These are phyloP conservation scores for Phalanger gymnotis DNA, from an alignment of 2,797 vertebrate species.

Conservation along the genomic window DNA sequence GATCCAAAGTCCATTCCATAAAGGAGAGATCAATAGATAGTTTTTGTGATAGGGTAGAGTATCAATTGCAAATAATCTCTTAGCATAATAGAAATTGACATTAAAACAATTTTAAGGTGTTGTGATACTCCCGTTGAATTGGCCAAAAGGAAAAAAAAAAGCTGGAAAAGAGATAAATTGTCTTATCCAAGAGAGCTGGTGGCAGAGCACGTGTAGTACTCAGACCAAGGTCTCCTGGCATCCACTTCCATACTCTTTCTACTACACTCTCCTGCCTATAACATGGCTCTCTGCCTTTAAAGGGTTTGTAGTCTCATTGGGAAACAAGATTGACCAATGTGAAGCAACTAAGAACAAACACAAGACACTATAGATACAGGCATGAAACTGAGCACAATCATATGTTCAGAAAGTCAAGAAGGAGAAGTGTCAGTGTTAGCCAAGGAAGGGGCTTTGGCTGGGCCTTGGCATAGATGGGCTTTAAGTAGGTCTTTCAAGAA, in stretches of 20 bases:
- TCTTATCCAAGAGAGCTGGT: background rate
- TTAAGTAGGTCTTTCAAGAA: background rate
- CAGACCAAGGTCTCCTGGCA: background rate
- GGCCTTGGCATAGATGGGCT: background rate
- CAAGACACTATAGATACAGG: background rate
- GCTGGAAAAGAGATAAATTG: background rate
- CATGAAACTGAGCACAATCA: background rate
- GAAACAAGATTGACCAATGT: background rate
- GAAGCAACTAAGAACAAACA: background rate
- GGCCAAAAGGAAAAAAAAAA: background rate
- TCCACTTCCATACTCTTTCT: background rate
- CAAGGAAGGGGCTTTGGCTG: background rate
- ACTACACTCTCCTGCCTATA: background rate
- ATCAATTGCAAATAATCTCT: background rate
- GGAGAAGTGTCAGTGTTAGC: background rate
- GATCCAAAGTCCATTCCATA: background rate
- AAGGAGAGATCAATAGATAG: background rate
- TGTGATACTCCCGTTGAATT: background rate
- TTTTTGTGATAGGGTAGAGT: background rate
- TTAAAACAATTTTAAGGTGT: background rate
- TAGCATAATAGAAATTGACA: background rate
- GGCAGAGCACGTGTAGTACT: background rate
- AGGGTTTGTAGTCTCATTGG: background rate
- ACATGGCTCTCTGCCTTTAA: background rate
- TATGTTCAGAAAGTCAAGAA: background rate